Evolutionary conservation across 2,113 vertebrate genomes (phyloP).

Genomic region (Excalfactoria chinensis): DNA sequence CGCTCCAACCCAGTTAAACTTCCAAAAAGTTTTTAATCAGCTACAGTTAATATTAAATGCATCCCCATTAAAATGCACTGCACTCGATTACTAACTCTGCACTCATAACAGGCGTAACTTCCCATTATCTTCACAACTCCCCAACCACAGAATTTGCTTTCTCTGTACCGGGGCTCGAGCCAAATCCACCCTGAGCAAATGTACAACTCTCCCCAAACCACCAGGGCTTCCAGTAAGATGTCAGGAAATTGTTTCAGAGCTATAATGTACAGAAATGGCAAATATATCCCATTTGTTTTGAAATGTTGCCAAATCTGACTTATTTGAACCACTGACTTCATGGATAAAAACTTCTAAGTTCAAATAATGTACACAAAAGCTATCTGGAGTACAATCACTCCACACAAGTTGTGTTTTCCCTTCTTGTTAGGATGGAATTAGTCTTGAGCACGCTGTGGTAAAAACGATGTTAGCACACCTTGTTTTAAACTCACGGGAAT

Average conservation of each 20-base stretch:
- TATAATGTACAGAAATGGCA: not conserved
- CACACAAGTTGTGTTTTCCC: not conserved
- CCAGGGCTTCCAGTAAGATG: not conserved
- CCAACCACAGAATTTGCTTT: not conserved
- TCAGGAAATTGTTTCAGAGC: not conserved
- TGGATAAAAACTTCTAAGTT: not conserved
- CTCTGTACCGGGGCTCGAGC: not conserved
- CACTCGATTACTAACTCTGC: not conserved
- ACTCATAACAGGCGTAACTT: not conserved
- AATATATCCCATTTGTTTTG: not conserved
- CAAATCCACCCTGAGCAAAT: not conserved
- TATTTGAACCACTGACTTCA: conserved; percentile 17
- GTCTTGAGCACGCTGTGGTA: not conserved
- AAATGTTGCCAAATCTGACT: not conserved
- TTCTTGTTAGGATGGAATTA: not conserved
- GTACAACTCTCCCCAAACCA: not conserved
- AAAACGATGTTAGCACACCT: not conserved
- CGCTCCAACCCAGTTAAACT: not conserved
- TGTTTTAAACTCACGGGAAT: not conserved
- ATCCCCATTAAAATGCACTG: not conserved
- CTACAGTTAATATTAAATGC: not conserved
- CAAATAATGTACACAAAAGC: not conserved
- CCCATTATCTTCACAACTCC: not conserved
- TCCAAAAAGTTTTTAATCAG: not conserved
- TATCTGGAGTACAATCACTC: not conserved